Evolutionary conservation across 2,888 invertebrate species (phyloP), one percentile per base, ranked within the genome.

Genomic region (Drosophila lacicola): DNA sequence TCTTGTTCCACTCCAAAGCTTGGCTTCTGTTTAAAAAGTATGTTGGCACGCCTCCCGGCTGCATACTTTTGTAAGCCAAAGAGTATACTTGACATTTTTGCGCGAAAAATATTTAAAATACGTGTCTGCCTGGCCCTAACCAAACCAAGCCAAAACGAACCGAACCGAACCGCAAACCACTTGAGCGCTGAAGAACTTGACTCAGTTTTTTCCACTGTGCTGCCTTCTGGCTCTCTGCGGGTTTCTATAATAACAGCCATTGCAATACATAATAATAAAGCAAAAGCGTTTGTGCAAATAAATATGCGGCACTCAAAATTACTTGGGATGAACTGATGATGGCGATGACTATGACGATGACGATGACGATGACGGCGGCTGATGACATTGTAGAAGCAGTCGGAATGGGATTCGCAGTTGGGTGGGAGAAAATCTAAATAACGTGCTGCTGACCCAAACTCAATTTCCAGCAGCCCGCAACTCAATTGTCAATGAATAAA

Each of bases 401-500:
- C 44, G 54, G 25, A 45, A 42, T 34, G 21, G 57, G 42, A 54
- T 21, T 42, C 46, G 36, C n/a, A 34, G 14, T 14, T 21, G 45
- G 10, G 2, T n/a, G 34, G 60, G 19, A 11, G 13, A 49, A 66
- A 50, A 70, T 72, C 71, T 70, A 74, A 84, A 78, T 70, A 70
- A 70, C 67, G 69, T 64, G 70, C 60, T 51, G 70, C 42, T 79
- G 70, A 78, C 79, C 69, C 76, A 77, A 88, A 88, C 90, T 84
- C 87, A 90, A 90, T 88, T 88, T 89, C 74, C 78, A 83, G 73
- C 75, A 75, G 77, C 71, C 90, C 90, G 86, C 84, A 86, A 90
- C 90, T 90, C 90, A 90, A 89, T 90, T 82, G 90, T 89, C 90
- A 90, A 90, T 90, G 90, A 90, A 90, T 90, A 90, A 90, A 90